These are phyloP conservation scores for Ceyx cyanopectus DNA, from an alignment of 2,113 vertebrate genomes.

Conservation along the genomic window DNA sequence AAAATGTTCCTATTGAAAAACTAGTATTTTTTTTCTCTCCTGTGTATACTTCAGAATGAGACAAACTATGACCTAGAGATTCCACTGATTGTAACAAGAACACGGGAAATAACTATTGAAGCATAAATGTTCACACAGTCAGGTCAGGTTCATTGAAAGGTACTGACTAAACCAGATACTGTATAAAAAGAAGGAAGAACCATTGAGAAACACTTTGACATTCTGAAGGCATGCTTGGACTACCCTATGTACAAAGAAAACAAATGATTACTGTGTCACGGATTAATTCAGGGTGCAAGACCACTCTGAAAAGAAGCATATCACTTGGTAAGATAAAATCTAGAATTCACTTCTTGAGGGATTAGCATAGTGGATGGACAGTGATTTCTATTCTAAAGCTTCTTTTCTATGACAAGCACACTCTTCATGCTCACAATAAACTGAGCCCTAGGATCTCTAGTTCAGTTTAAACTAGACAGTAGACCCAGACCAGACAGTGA, in stretches of 20 bases:
- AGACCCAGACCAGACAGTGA: neutral
- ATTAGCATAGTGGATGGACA: neutral
- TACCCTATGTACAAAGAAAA: neutral
- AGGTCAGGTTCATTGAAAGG: neutral
- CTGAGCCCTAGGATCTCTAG: neutral
- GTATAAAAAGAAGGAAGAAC: neutral
- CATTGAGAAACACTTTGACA: neutral
- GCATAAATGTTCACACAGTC: neutral
- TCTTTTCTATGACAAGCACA: neutral
- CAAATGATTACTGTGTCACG: neutral
- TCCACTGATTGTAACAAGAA: neutral
- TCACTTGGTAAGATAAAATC: neutral
- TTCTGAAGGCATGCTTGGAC: neutral
- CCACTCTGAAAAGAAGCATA: neutral
- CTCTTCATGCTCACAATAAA: neutral
- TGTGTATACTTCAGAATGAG: neutral
- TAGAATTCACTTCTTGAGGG: neutral
- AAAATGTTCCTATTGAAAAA: neutral
- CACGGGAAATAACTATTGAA: neutral
- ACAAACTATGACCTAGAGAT: neutral
- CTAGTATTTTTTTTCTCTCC: neutral
- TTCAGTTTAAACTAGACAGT: neutral
- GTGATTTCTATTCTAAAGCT: neutral
- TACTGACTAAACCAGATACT: neutral
- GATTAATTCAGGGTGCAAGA: neutral